Evolutionary conservation across 2,888 invertebrate species (phyloP).

Genomic region (Oxycera nigricornis): DNA sequence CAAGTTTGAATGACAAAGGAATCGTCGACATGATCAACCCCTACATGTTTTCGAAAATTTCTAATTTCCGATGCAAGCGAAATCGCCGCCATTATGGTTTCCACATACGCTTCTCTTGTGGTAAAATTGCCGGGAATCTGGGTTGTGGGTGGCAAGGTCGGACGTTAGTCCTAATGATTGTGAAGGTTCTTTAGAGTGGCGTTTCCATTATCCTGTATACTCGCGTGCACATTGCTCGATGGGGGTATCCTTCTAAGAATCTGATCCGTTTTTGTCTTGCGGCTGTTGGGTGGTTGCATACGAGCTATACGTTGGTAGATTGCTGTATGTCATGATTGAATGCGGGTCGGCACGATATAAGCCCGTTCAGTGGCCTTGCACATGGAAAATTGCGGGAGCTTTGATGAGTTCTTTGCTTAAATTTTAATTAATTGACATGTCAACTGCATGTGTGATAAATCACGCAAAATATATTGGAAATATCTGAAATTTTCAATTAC

Average conservation of each 20-base stretch:
- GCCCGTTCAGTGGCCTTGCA: too few relatives aligned
- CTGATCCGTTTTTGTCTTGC: constrained; percentile 31
- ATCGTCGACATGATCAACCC: not conserved
- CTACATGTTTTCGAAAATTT: constrained; percentile 6
- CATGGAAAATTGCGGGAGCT: too few relatives aligned
- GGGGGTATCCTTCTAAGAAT: constrained; percentile 19
- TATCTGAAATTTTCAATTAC: too few relatives aligned
- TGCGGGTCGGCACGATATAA: too few relatives aligned
- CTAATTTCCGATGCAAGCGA: constrained; percentile 32
- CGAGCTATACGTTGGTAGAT: too few relatives aligned
- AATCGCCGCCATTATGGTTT: constrained; percentile 12
- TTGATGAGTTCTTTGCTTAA: too few relatives aligned
- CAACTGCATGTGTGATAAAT: too few relatives aligned
- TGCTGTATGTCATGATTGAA: too few relatives aligned
- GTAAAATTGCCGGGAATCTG: not conserved
- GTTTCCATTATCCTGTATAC: constrained; percentile 14
- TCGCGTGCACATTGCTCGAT: not conserved
- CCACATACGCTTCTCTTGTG: not conserved
- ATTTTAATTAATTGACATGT: too few relatives aligned
- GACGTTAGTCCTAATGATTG: not conserved
- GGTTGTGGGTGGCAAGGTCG: not conserved
- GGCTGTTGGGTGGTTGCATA: too few relatives aligned
- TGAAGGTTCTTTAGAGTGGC: not conserved
- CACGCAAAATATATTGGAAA: too few relatives aligned
- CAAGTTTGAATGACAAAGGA: too few relatives aligned